phyloP scores from a whole-genome alignment of 2,888 invertebrate species.

The Epinotia brunnichana region DNA sequence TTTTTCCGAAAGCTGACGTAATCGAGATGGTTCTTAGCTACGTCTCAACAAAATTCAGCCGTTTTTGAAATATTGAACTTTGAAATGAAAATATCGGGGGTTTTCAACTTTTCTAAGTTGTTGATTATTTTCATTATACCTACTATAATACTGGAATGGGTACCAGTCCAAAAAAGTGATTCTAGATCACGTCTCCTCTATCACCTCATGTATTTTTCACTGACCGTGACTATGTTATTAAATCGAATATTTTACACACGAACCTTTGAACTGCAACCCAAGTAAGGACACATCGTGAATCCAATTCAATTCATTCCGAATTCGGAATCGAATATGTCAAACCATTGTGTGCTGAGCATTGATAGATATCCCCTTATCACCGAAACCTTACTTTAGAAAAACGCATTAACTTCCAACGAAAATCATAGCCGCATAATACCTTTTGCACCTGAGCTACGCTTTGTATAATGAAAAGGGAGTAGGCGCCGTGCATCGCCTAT shows the following conservation, averaged over 20 bases:
- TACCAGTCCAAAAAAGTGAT: no score
- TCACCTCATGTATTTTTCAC: no score
- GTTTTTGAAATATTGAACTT: no score
- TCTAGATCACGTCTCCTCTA: no score
- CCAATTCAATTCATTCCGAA: conserved; percentile 16
- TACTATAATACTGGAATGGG: no score
- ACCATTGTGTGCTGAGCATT: conserved; percentile 41
- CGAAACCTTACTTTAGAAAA: not conserved
- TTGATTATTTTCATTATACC: no score
- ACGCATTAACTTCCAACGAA: not conserved
- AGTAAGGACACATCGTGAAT: conserved; percentile 3
- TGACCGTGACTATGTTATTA: no score
- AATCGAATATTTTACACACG: not conserved
- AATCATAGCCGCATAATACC: not conserved
- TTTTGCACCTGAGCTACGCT: not conserved
- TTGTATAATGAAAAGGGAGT: not conserved
- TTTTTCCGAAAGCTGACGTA: no score
- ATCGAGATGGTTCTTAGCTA: no score
- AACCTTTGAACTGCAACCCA: not conserved
- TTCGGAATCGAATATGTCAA: conserved; percentile 39
- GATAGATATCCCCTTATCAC: conserved; percentile 41
- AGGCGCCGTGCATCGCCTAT: not conserved
- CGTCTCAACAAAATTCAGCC: no score
- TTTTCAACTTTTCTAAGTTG: no score
- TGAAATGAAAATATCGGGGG: no score